Evolutionary conservation across 2,797 vertebrate species (phyloP), one percentile per base, ranked within the genome.

Genomic region (Chromobotia macracanthus): DNA sequence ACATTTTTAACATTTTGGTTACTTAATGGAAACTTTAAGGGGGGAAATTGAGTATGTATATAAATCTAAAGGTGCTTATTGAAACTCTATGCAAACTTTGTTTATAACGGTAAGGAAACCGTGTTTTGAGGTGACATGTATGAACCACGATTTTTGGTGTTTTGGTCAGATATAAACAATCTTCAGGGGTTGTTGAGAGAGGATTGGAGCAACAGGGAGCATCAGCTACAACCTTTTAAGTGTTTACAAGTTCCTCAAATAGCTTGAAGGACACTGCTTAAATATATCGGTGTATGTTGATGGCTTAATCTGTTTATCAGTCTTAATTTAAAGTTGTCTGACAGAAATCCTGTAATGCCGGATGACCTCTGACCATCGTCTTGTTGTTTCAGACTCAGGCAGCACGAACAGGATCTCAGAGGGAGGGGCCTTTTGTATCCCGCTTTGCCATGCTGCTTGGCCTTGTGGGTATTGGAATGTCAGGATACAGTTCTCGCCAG

Each of bases 401-500:
- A 13, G 85, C 90, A 19, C 89, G 88, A 87, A 88, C 86, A 0
- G 23, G 90, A 58, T 60, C 90, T 82, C 91, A 91, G 80, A 88
- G 18, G 3, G 91, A 91, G 8, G 87, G 82, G 2, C 86, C 84
- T 8, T 51, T 44, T 23, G 88, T 88, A 74, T 80, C 87, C 0
- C 63, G 88, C 12, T 65, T 91, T 82, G 93, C 93, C 64, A 4
- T 91, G 87, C 82, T 94, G 77, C 83, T 95, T 80, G 93, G 92
- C 5, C 55, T 95, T 13, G 85, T 91, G 86, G 94, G 93, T 38
- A 81, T 92, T 1, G 89, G 91, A 75, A 77, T 94, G 91, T 94
- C 92, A 0, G 89, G 92, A 44, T 94, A 94, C 90, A 91, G 92
- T 85, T 89, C 90, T 21, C 92, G 89, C 38, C 92, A 94, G 70